Evolutionary conservation across 2,888 invertebrate genomes (phyloP).

Genomic region (Hypsopygia costalis): DNA sequence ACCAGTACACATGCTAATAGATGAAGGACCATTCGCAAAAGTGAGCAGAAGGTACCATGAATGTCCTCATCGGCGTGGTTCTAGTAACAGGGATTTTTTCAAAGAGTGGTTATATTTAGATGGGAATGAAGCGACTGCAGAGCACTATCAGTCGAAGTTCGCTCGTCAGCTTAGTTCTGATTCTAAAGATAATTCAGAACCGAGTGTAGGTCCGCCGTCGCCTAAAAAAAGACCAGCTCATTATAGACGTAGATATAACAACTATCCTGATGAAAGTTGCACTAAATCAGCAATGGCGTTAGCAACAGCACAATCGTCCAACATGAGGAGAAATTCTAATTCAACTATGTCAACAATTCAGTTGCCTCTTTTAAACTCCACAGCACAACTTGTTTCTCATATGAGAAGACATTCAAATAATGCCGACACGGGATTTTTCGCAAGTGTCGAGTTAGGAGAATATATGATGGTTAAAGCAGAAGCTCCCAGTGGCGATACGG

Average conservation of each 20-base stretch:
- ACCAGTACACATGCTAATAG: conserved; percentile 58
- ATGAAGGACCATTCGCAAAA: conserved; percentile 72
- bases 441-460: conserved; percentile 74
- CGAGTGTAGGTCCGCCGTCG: conserved; percentile 68
- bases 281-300: conserved; percentile 73
- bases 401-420: conserved; percentile 83
- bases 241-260: conserved; percentile 54
- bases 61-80: conserved; percentile 57
- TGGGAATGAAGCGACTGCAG: conserved; percentile 57
- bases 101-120: conserved; percentile 73
- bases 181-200: conserved; percentile 74
- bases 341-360: conserved; percentile 83
- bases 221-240: conserved; percentile 65
- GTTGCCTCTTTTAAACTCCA: conserved; percentile 72
- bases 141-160: conserved; percentile 75
- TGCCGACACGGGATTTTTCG: conserved; percentile 80
- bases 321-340: conserved; percentile 81
- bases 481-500: conserved; percentile 65
- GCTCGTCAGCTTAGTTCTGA: conserved; percentile 77
- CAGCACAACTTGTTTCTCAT: conserved; percentile 71
- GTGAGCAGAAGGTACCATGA: conserved; percentile 67
- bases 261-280: conserved; percentile 71
- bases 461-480: conserved; percentile 76
- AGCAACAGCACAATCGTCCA: conserved; percentile 66
- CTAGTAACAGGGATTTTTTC: conserved; percentile 62